A percentile compares a stretch with the other conserved stretches of the same genome.
These are phyloP conservation scores for Adelosebastes latens DNA, from an alignment of 2,797 vertebrate genomes.

Conservation along the genomic window DNA sequence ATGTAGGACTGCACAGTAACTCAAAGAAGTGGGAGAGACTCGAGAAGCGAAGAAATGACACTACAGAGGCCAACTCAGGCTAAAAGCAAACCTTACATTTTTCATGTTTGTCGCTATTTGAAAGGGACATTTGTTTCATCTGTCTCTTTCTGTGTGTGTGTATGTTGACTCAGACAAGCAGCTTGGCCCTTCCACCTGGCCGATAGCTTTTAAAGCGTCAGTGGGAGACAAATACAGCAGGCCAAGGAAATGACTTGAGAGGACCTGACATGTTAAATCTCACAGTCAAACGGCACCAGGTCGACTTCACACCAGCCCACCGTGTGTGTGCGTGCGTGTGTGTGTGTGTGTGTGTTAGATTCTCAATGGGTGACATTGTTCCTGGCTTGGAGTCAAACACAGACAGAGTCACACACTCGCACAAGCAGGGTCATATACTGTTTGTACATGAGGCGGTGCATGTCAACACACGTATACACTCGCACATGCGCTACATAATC, in stretches of 20 bases:
- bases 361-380: slow-evolving; percentile 48
- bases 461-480: background rate
- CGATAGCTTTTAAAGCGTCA: slow-evolving; percentile 23
- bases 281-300: slow-evolving; percentile 64
- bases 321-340: slow-evolving; percentile 6
- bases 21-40: background rate
- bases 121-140: background rate
- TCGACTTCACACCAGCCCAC: slow-evolving; percentile 4
- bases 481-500: background rate
- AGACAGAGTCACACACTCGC: background rate
- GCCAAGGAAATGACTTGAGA: slow-evolving; percentile 56
- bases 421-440: background rate
- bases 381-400: slow-evolving; percentile 3
- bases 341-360: slow-evolving; percentile 16
- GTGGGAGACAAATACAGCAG: slow-evolving; percentile 56
- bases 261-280: slow-evolving; percentile 64
- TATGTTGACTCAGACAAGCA: slow-evolving; percentile 35
- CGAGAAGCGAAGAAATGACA: background rate
- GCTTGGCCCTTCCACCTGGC: slow-evolving; percentile 37
- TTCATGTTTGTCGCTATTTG: background rate
- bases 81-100: background rate
- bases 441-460: background rate
- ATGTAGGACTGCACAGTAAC: background rate
- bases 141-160: background rate
- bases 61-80: background rate